Conservation (phyloP, 1,140 invertebrate species). For the Leptoteleia sp. region DNA sequence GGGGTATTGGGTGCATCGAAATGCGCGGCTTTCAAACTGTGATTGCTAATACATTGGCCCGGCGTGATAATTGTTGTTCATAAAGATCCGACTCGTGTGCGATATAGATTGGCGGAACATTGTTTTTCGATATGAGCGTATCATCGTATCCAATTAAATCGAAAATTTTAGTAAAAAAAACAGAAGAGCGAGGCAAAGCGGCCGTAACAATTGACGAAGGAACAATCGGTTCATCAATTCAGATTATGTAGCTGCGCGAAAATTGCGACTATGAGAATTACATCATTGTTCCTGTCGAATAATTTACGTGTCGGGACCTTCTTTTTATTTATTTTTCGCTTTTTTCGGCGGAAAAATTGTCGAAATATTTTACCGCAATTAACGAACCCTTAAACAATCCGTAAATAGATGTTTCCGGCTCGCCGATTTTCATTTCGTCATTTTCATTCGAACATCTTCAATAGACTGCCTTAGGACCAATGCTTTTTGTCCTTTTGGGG, state of each 20-base stretch:
- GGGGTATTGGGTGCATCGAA: conserved; percentile 13
- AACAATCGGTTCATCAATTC: conserved; percentile 61
- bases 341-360: conserved; percentile 14
- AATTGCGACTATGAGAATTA: conserved; percentile 53
- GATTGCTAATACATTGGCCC: conserved; percentile 43
- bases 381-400: conserved; percentile 20
- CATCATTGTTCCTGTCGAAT: conserved; percentile 46
- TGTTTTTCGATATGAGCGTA: conserved; percentile 54
- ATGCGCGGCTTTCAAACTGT: conserved; percentile 26
- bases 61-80: conserved; percentile 39
- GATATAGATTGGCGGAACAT: conserved; percentile 34
- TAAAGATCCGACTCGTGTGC: conserved; percentile 26
- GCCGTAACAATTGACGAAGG: conserved; percentile 42
- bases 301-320: conserved; percentile 29
- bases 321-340: no score
- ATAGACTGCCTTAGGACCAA: no score
- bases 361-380: conserved; percentile 42
- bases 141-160: conserved; percentile 54
- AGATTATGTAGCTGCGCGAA: conserved; percentile 49
- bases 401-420: no score
- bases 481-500: no score
- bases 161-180: conserved; percentile 29
- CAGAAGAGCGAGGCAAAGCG: conserved; percentile 21
- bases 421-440: neutral
- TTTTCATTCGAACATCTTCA: no score